phyloP scores from a whole-genome alignment of 2,888 invertebrate species.

The Drosophila anomelani region DNA sequence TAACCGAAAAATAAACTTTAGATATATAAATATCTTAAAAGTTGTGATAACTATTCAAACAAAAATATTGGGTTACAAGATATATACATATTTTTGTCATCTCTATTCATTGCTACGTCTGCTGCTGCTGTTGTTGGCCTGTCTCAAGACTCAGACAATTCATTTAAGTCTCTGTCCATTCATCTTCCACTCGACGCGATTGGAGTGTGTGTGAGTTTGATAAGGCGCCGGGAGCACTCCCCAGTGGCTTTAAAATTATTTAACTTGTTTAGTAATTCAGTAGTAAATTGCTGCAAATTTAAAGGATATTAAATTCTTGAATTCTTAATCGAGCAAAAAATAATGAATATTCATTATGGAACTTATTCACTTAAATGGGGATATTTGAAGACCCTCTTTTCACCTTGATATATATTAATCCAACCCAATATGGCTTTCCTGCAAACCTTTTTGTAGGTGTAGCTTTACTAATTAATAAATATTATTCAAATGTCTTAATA shows the following conservation, averaged over 20 bases:
- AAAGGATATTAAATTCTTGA: too few relatives aligned
- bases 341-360: too few relatives aligned
- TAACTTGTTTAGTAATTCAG: conserved; percentile 6
- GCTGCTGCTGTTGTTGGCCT: conserved; percentile 26
- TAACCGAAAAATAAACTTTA: too few relatives aligned
- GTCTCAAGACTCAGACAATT: conserved; percentile 55
- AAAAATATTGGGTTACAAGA: neutral
- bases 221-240: conserved; percentile 20
- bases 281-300: conserved; percentile 12
- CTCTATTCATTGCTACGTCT: neutral
- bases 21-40: too few relatives aligned
- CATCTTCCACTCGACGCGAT: conserved; percentile 19
- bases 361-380: too few relatives aligned
- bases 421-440: too few relatives aligned
- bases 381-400: too few relatives aligned
- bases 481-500: too few relatives aligned
- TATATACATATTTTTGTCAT: neutral
- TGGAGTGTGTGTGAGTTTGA: conserved; percentile 24
- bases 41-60: neutral
- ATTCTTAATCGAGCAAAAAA: too few relatives aligned
- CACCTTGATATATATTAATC: too few relatives aligned
- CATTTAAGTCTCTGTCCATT: conserved; percentile 49
- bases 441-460: too few relatives aligned
- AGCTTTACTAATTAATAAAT: too few relatives aligned
- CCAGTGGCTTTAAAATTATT: conserved; percentile 33